phyloP scores from a whole-genome alignment of 2,888 invertebrate species.

The Andrena chrysosceles region DNA sequence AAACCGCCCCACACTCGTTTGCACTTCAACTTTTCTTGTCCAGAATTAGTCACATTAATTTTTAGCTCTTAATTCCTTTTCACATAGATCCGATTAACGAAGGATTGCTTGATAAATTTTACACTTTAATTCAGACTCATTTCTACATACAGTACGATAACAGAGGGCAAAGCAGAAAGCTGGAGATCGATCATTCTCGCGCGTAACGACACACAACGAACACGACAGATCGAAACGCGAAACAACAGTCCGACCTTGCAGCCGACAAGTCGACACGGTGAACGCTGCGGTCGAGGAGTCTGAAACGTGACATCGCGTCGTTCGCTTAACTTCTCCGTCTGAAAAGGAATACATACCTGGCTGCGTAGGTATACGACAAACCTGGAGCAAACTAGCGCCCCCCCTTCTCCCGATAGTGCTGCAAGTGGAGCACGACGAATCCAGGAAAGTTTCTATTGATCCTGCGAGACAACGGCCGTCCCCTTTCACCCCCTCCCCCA shows the following conservation, averaged over 20 bases:
- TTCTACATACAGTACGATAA: neutral
- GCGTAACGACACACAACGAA: constrained; percentile 31
- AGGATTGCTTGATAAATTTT: neutral
- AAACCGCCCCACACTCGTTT: constrained; percentile 21
- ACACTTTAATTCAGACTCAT: neutral
- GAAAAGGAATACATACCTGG: constrained; percentile 47
- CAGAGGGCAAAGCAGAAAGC: constrained; percentile 27
- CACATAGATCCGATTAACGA: no score
- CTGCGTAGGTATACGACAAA: constrained; percentile 18
- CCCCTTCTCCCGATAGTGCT: constrained; percentile 28
- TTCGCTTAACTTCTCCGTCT: constrained; percentile 13
- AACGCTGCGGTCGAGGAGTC: constrained; percentile 43
- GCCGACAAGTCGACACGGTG: constrained; percentile 8
- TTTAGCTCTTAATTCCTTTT: neutral
- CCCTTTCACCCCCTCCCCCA: neutral
- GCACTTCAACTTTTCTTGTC: constrained; percentile 20
- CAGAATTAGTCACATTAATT: neutral
- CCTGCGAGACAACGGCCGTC: constrained; percentile 37
- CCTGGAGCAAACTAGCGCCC: constrained; percentile 39
- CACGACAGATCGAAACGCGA: constrained; percentile 30
- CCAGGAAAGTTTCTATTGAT: constrained; percentile 53
- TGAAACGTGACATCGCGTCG: constrained; percentile 43
- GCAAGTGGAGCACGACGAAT: constrained; percentile 46
- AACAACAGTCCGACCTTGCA: constrained; percentile 27
- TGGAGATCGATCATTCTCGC: constrained; percentile 32